Conservation (phyloP, 2,113 vertebrate species). For the Sturnira hondurensis region DNA sequence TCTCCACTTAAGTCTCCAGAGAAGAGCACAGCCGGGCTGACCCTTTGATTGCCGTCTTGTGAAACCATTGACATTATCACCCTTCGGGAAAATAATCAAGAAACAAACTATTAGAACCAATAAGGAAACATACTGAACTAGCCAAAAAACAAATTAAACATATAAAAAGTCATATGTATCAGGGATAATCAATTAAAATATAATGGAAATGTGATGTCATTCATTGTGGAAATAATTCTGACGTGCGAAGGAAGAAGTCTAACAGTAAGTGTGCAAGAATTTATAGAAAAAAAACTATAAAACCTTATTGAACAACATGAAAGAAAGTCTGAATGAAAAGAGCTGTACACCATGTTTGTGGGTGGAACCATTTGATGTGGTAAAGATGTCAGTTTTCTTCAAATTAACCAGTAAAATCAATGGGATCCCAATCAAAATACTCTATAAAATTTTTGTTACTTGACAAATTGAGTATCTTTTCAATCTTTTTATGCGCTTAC, state of each 20-base stretch:
- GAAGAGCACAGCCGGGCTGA: neutral
- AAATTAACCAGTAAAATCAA: no score
- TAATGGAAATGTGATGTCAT: neutral
- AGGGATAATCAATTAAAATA: neutral
- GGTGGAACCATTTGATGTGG: no score
- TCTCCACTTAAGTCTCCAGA: neutral
- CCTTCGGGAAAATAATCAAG: neutral
- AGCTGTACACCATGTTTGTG: no score
- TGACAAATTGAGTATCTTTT: neutral
- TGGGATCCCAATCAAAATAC: neutral
- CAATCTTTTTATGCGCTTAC: neutral
- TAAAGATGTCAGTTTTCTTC: no score
- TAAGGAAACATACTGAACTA: neutral
- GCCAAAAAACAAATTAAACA: neutral
- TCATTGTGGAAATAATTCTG: neutral
- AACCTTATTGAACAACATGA: neutral
- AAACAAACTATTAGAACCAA: neutral
- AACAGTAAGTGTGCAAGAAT: neutral
- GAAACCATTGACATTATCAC: neutral
- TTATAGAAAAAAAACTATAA: no score
- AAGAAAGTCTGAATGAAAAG: no score
- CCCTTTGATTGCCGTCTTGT: neutral
- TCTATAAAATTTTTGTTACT: neutral
- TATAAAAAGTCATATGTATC: neutral
- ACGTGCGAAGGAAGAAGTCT: neutral